Evolutionary conservation across 2,113 vertebrate species (phyloP).

Genomic region (Ivindomyrus marchei): DNA sequence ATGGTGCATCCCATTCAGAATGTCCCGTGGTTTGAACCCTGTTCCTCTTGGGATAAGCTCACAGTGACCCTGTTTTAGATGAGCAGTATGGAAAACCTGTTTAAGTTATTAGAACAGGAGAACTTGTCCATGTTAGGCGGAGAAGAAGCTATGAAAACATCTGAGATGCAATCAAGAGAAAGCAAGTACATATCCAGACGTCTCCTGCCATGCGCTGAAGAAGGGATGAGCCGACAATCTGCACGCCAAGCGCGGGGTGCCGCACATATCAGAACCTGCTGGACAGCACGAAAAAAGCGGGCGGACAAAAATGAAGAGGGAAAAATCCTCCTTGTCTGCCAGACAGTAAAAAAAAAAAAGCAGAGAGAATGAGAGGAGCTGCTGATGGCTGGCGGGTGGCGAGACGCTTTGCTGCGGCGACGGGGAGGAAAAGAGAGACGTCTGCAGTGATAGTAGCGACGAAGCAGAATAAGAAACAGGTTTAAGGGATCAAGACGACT

Average conservation of each 20-base stretch:
- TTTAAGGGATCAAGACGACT: background rate
- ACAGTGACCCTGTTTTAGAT: background rate
- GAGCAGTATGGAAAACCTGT: background rate
- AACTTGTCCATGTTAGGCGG: background rate
- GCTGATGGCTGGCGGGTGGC: background rate
- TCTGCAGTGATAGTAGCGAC: background rate
- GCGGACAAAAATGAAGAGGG: background rate
- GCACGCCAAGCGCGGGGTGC: background rate
- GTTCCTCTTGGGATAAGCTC: background rate
- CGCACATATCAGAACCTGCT: background rate
- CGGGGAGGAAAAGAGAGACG: background rate
- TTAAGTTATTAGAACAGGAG: background rate
- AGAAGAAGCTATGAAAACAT: background rate
- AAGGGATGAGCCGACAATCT: background rate
- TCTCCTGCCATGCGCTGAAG: background rate
- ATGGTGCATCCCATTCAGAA: background rate
- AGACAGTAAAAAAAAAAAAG: background rate
- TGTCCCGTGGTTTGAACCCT: background rate
- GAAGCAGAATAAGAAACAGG: background rate
- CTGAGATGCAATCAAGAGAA: background rate
- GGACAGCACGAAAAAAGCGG: background rate
- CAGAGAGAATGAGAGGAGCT: background rate
- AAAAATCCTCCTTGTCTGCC: background rate
- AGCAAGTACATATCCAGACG: background rate
- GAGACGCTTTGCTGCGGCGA: background rate